Conservation (phyloP, 2,888 invertebrate genomes). For the Galeruca laticollis region DNA sequence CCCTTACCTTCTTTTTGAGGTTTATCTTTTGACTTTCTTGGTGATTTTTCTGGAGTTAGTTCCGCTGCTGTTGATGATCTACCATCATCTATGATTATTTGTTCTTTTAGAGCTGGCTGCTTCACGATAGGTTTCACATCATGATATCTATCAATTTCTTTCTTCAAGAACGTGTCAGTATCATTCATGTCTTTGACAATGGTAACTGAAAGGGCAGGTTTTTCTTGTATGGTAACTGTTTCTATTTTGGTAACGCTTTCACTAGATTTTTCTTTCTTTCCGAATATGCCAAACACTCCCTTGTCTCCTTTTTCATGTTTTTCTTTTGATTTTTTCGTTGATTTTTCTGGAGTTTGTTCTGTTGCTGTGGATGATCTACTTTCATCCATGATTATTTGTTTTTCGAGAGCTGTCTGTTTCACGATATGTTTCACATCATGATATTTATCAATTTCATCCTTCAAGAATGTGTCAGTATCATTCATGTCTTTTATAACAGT, state of each 20-base stretch:
- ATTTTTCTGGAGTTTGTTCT: conserved; percentile 20
- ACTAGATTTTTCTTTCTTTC: conserved; percentile 23
- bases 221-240: background rate
- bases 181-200: conserved; percentile 12
- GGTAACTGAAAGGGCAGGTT: conserved; percentile 1
- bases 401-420: background rate
- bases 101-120: conserved; percentile 18
- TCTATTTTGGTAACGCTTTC: conserved; percentile 21
- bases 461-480: conserved; percentile 50
- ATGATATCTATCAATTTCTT: conserved; percentile 49
- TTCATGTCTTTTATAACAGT: conserved; percentile 55
- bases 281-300: conserved; percentile 17
- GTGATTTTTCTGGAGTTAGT: conserved; percentile 32
- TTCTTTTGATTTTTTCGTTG: conserved; percentile 35
- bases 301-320: conserved; percentile 16
- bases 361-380: background rate
- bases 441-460: conserved; percentile 35
- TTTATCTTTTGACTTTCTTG: conserved; percentile 8
- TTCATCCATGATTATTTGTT: background rate
- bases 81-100: conserved; percentile 15
- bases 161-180: conserved; percentile 46
- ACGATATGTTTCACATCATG: conserved; percentile 36
- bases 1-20: conserved; percentile 39
- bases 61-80: conserved; percentile 6
- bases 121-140: conserved; percentile 44